phyloP scores from a whole-genome alignment of 2,113 vertebrate species.

The Uria aalge region DNA sequence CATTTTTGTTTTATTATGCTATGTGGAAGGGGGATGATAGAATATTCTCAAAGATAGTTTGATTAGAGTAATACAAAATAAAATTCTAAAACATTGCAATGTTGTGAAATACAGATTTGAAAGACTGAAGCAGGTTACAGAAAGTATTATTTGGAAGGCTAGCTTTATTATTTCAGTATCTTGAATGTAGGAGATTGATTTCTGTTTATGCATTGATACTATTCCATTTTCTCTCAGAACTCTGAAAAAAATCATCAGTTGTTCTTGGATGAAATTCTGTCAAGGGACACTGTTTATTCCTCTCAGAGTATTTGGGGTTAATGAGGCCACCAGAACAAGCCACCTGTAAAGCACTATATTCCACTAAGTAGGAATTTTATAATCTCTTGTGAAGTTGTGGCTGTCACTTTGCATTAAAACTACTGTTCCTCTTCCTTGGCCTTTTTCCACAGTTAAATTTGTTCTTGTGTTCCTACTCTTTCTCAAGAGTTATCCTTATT shows the following conservation, averaged over 20 bases:
- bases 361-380: neutral
- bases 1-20: neutral
- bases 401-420: neutral
- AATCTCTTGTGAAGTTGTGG: neutral
- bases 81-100: neutral
- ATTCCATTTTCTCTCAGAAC: neutral
- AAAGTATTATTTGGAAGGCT: neutral
- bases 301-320: neutral
- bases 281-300: neutral
- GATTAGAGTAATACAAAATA: neutral
- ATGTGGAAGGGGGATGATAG: neutral
- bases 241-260: neutral
- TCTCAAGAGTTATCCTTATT: conserved; percentile 42
- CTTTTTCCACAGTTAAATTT: conserved; percentile 25
- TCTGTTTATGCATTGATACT: neutral
- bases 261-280: neutral
- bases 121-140: neutral
- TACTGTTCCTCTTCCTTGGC: conserved; percentile 1
- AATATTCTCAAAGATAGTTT: neutral
- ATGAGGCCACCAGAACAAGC: neutral
- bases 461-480: neutral
- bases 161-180: neutral
- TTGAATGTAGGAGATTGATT: neutral
- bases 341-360: neutral
- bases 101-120: neutral